These are phyloP conservation scores for Poeciliopsis turrubarensis DNA, from an alignment of 2,113 vertebrate species.

Conservation along the genomic window DNA sequence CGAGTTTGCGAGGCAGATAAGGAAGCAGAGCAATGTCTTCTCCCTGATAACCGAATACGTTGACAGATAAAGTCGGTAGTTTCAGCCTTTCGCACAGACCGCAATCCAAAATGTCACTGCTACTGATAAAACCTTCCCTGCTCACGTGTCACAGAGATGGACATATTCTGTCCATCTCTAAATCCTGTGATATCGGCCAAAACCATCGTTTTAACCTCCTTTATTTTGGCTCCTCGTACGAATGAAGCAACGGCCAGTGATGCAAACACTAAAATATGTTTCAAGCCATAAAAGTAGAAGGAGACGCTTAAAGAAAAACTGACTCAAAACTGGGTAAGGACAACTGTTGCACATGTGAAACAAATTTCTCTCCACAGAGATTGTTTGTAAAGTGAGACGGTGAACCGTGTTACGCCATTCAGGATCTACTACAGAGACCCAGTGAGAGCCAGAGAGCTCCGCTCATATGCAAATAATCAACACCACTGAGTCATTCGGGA, in stretches of 20 bases:
- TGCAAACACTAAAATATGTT: neutral
- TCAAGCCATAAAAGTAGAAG: neutral
- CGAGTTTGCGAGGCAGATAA: neutral
- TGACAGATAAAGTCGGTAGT: constrained; percentile 38
- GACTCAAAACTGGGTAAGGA: too few relatives aligned
- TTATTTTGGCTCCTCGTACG: neutral
- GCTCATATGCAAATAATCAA: neutral
- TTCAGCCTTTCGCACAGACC: neutral
- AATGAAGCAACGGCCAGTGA: neutral
- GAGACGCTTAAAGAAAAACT: neutral
- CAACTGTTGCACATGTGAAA: neutral
- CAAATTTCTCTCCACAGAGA: neutral
- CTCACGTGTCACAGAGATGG: neutral
- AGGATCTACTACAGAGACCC: neutral
- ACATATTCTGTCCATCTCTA: neutral
- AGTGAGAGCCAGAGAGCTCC: neutral
- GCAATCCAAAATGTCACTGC: neutral
- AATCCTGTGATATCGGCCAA: neutral
- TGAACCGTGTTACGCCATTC: neutral
- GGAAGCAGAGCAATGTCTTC: constrained; percentile 14
- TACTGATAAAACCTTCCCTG: neutral
- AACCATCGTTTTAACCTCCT: neutral
- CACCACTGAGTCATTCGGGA: constrained; percentile 3
- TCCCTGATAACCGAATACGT: constrained; percentile 38
- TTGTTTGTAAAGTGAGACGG: neutral